A percentile compares a stretch with the other conserved stretches of the same genome.
These are phyloP conservation scores for Euzetes globulus DNA, from an alignment of 2,888 invertebrate species.

Conservation along the genomic window DNA sequence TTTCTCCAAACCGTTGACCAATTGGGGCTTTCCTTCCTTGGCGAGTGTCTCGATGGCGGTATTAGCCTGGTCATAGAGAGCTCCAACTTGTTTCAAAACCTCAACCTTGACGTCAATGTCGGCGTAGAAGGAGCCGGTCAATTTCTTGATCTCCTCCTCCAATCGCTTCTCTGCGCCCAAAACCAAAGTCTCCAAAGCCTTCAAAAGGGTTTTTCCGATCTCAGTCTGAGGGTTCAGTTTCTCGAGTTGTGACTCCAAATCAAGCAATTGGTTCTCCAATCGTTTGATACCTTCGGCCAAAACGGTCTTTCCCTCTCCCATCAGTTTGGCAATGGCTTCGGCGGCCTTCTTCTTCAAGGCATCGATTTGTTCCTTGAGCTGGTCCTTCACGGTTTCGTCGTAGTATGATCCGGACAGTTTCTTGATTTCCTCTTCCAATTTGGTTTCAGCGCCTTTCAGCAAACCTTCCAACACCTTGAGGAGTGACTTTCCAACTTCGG, in stretches of 20 bases:
- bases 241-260: background rate
- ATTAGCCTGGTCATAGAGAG: too few relatives aligned
- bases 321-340: background rate
- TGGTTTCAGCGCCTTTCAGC: slow-evolving; percentile 4
- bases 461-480: background rate
- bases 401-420: background rate
- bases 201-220: background rate
- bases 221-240: background rate
- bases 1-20: too few relatives aligned
- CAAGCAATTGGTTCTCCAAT: background rate
- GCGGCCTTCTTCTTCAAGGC: background rate
- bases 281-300: background rate
- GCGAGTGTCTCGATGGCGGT: too few relatives aligned
- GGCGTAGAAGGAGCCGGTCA: background rate
- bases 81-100: too few relatives aligned
- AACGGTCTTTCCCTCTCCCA: background rate
- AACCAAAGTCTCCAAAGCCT: background rate
- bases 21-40: too few relatives aligned
- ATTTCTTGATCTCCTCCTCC: background rate
- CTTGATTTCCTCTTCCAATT: slow-evolving; percentile 5
- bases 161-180: background rate
- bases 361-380: background rate
- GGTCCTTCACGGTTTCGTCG: background rate
- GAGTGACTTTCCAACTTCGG: background rate
- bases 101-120: too few relatives aligned